These are phyloP conservation scores for Cydia strobilella DNA, from an alignment of 1,140 invertebrate species.

Conservation along the genomic window DNA sequence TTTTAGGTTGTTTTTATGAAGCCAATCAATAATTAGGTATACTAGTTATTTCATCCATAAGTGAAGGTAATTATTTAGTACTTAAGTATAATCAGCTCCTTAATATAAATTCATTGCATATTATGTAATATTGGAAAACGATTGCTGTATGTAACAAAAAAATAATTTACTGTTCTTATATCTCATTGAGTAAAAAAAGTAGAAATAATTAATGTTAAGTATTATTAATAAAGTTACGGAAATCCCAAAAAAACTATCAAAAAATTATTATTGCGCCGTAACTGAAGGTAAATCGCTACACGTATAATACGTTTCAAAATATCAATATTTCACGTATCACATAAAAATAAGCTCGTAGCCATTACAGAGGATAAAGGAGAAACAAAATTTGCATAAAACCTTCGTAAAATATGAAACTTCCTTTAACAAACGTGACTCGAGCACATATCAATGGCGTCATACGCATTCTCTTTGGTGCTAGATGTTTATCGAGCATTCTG, in stretches of 20 bases:
- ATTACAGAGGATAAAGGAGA: conserved; percentile 29
- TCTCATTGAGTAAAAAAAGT: not conserved
- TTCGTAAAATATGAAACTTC: conserved; percentile 33
- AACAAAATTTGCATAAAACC: conserved; percentile 30
- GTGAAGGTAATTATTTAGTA: too few species aligned
- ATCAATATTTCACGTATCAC: conserved; percentile 7
- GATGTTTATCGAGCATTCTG: conserved; percentile 28
- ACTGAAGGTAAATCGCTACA: not conserved
- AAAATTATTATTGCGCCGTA: not conserved
- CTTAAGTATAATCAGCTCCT: too few species aligned
- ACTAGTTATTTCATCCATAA: too few species aligned
- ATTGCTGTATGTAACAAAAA: not conserved
- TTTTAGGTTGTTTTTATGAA: too few species aligned
- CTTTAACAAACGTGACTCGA: conserved; percentile 20
- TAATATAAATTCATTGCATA: too few species aligned
- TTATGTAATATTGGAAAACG: too few species aligned
- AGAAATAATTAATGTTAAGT: too few species aligned
- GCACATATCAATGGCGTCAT: conserved; percentile 23
- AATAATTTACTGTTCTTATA: not conserved
- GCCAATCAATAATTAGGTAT: too few species aligned
- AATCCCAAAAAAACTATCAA: too few species aligned
- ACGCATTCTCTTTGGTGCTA: not conserved
- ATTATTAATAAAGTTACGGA: too few species aligned
- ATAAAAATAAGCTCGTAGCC: conserved; percentile 19
- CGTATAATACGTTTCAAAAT: conserved; percentile 7